Evolutionary conservation across 2,797 vertebrate species (phyloP).

Genomic region (Mormyrus hasselquistii): DNA sequence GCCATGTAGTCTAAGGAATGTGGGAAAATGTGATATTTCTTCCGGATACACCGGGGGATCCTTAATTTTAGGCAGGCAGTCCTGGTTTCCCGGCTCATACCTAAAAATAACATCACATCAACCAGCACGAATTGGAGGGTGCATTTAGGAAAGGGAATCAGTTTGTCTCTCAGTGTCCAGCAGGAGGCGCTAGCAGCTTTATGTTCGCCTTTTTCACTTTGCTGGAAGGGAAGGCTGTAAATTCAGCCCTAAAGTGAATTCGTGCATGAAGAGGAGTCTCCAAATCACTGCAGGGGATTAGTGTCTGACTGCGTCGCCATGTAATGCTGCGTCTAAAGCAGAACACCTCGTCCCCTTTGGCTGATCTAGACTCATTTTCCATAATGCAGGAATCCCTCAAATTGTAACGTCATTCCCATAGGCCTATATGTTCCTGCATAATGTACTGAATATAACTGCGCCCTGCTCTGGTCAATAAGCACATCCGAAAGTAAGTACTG

Average conservation of each 20-base stretch:
- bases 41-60: background rate
- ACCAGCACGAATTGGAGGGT: background rate
- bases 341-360: background rate
- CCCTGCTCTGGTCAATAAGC: background rate
- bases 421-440: background rate
- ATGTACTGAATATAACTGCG: background rate
- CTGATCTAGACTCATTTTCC: background rate
- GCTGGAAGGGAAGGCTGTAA: background rate
- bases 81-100: background rate
- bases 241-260: slow-evolving; percentile 3
- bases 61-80: background rate
- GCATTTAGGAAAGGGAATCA: background rate
- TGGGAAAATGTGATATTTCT: background rate
- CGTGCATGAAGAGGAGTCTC: background rate
- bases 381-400: background rate
- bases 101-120: background rate
- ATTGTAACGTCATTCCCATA: background rate
- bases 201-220: background rate
- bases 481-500: background rate
- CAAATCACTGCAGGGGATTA: background rate
- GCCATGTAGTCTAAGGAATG: background rate
- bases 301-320: background rate
- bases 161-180: background rate
- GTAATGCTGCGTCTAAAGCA: background rate
- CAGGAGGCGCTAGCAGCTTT: background rate